These are phyloP conservation scores for Apogon hyalosoma DNA, from an alignment of 2,797 vertebrate species.

Conservation along the genomic window DNA sequence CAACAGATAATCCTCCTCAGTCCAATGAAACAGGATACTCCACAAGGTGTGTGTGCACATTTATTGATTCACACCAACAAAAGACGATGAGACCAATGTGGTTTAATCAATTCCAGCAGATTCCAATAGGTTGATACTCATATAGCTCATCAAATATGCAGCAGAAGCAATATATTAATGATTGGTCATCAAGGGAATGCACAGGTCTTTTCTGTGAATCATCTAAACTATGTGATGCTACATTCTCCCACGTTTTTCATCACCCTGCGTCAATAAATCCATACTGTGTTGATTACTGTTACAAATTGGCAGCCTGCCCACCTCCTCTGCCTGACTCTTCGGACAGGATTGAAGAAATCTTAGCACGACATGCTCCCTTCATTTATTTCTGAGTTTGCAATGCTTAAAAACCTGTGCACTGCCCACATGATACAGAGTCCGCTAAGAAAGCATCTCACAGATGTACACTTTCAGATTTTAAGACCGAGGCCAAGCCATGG, in stretches of 20 bases:
- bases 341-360: constrained; percentile 1
- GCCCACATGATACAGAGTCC: constrained; percentile 10
- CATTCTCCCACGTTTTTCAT: neutral
- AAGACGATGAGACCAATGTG: neutral
- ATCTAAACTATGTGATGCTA: neutral
- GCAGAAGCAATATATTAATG: constrained; percentile 17
- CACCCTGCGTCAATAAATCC: constrained; percentile 23
- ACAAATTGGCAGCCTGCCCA: constrained; percentile 1
- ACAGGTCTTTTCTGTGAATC: neutral
- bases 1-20: constrained; percentile 9
- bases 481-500: neutral
- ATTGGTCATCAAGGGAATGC: neutral
- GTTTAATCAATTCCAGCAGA: neutral
- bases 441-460: constrained; percentile 3
- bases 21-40: constrained; percentile 20
- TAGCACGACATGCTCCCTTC: neutral
- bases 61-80: neutral
- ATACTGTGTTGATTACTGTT: constrained; percentile 11
- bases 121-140: neutral
- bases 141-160: no score
- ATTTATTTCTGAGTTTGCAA: neutral
- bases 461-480: constrained; percentile 7
- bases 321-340: neutral
- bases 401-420: neutral
- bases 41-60: neutral